phyloP scores from a whole-genome alignment of 2,113 vertebrate species.

The Ginglymostoma cirratum region DNA sequence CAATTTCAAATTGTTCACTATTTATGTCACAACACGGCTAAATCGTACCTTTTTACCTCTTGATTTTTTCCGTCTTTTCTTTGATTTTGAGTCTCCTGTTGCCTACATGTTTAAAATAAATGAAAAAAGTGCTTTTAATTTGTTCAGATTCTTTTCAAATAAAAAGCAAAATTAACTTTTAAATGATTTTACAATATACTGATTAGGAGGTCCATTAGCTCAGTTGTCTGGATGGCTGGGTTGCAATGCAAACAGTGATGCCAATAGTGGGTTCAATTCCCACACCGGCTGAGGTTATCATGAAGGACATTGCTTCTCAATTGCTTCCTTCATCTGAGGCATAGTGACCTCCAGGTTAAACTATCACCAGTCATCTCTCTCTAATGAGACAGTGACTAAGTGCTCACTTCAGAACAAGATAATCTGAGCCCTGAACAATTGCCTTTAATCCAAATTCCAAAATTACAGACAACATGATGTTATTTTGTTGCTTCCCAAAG shows the following conservation, averaged over 20 bases:
- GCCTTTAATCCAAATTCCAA: neutral
- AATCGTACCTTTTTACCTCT: constrained; percentile 26
- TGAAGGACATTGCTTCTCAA: no score
- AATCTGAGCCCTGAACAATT: neutral
- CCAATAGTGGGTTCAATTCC: no score
- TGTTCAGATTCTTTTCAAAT: no score
- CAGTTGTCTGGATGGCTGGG: no score
- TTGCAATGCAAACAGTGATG: no score
- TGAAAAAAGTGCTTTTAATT: neutral
- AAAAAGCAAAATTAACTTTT: neutral
- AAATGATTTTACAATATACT: neutral
- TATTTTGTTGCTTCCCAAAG: neutral
- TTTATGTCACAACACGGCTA: neutral
- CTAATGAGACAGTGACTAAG: no score
- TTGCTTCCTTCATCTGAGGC: no score
- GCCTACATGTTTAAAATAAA: neutral
- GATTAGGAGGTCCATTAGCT: no score
- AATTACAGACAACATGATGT: neutral
- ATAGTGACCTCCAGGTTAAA: no score
- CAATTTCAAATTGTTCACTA: neutral
- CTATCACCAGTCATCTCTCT: no score
- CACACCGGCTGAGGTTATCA: no score
- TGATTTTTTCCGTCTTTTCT: constrained; percentile 23
- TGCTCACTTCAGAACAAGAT: neutral
- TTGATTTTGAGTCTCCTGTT: constrained; percentile 17